Conservation (phyloP, 2,888 invertebrate genomes). For the Ethmia dodecea region DNA sequence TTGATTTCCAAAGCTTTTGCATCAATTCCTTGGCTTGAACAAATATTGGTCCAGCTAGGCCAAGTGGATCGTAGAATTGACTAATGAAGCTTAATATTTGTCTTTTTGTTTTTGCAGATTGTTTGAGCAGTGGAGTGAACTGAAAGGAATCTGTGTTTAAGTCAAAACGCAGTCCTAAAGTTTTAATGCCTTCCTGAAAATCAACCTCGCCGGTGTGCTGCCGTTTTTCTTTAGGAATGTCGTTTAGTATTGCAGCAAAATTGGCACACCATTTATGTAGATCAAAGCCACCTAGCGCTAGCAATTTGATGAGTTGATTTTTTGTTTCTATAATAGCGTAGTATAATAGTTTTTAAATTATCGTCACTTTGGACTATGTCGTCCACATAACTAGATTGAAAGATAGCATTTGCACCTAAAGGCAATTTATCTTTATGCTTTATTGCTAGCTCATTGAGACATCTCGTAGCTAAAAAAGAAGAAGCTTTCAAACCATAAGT, state of each 20-base stretch:
- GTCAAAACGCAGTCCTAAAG: conserved; percentile 12
- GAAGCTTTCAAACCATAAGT: conserved; percentile 15
- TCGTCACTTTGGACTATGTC: conserved; percentile 1
- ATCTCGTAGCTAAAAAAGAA: conserved; percentile 10
- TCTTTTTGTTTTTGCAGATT: conserved; percentile 9
- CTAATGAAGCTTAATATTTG: conserved; percentile 14
- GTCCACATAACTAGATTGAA: conserved; percentile 3
- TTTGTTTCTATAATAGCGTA: too few species aligned
- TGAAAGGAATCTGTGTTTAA: conserved; percentile 5
- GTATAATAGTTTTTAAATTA: neutral
- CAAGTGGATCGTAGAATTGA: conserved; percentile 15
- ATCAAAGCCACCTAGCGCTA: neutral
- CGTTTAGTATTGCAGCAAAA: neutral
- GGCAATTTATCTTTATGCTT: conserved; percentile 7
- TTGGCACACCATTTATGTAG: neutral
- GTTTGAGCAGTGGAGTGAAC: conserved; percentile 1
- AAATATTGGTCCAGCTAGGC: conserved; percentile 14
- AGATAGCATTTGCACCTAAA: conserved; percentile 11
- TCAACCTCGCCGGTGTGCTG: neutral
- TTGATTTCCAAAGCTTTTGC: conserved; percentile 13
- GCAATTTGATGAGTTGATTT: neutral
- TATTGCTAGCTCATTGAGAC: conserved; percentile 11
- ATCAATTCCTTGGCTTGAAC: conserved; percentile 13
- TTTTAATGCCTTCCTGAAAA: conserved; percentile 10
- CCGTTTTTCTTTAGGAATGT: neutral